Conservation (phyloP, 2,797 vertebrate species). For the Schizothorax lantsangensis region DNA sequence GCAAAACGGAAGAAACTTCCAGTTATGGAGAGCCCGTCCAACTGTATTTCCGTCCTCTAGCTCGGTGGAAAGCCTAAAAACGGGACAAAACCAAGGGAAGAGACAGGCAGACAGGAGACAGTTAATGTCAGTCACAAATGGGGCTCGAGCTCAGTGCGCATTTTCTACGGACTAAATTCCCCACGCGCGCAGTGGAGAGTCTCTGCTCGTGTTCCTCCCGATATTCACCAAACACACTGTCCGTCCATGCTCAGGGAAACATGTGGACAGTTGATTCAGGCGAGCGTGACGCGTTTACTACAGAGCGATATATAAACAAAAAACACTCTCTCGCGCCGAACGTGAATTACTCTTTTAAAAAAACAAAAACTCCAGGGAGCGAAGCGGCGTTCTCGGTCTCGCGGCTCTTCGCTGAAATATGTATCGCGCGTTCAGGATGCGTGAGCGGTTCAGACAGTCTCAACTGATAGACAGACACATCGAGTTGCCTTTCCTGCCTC, state of each 20-base stretch:
- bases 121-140: constrained; percentile 77
- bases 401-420: constrained; percentile 86
- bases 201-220: constrained; percentile 49
- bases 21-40: constrained; percentile 63
- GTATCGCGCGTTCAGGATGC: constrained; percentile 90
- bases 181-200: constrained; percentile 67
- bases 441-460: constrained; percentile 94
- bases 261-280: constrained; percentile 74
- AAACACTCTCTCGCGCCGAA: constrained; percentile 76
- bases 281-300: constrained; percentile 58
- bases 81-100: constrained; percentile 60
- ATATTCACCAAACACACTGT: constrained; percentile 65
- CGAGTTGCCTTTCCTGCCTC: constrained; percentile 95
- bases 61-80: constrained; percentile 59
- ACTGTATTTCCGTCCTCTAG: constrained; percentile 65
- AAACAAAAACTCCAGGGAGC: constrained; percentile 81
- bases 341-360: constrained; percentile 67
- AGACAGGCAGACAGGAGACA: constrained; percentile 74
- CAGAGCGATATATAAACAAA: constrained; percentile 58
- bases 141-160: constrained; percentile 73
- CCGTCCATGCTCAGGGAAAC: constrained; percentile 69
- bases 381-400: constrained; percentile 74
- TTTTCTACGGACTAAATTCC: constrained; percentile 54
- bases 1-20: constrained; percentile 65
- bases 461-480: constrained; percentile 99